Evolutionary conservation across 2,888 invertebrate species (phyloP).

Genomic region (Elegia similella): DNA sequence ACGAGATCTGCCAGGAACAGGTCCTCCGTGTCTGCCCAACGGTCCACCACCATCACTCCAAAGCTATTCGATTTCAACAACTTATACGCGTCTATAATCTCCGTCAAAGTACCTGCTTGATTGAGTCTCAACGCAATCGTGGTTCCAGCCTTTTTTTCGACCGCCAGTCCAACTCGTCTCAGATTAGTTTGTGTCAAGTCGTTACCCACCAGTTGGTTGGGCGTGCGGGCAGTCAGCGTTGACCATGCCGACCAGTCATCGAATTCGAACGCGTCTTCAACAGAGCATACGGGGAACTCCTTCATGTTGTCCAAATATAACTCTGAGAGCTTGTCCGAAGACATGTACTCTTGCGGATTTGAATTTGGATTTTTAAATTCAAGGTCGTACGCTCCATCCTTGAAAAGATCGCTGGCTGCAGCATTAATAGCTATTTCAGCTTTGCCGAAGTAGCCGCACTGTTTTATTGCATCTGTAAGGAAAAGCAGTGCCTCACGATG

Average conservation of each 20-base stretch:
- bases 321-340: conserved; percentile 90
- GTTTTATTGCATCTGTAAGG: conserved; percentile 92
- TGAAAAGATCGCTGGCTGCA: conserved; percentile 96
- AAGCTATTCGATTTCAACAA: conserved; percentile 98
- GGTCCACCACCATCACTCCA: conserved; percentile 78
- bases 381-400: conserved; percentile 93
- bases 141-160: conserved; percentile 98
- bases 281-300: conserved; percentile 94
- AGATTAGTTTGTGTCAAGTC: conserved; percentile 97
- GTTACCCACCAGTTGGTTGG: conserved; percentile 93
- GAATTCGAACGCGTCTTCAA: conserved; percentile 98
- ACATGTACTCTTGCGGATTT: conserved; percentile 90
- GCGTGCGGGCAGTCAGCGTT: conserved; percentile 84
- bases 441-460: conserved; percentile 96
- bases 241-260: conserved; percentile 99
- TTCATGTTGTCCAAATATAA: conserved; percentile 94
- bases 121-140: conserved; percentile 96
- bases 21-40: conserved; percentile 99
- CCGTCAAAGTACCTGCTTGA: conserved; percentile 98
- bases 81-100: conserved; percentile 96
- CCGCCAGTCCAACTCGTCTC: conserved; percentile 92
- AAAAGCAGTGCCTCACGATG: conserved; percentile 95
- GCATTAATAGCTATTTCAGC: conserved; percentile 97
- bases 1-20: conserved; percentile 98
- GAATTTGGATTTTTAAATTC: conserved; percentile 98